Conservation (phyloP, 2,888 invertebrate species). For the Troilus luridus region DNA sequence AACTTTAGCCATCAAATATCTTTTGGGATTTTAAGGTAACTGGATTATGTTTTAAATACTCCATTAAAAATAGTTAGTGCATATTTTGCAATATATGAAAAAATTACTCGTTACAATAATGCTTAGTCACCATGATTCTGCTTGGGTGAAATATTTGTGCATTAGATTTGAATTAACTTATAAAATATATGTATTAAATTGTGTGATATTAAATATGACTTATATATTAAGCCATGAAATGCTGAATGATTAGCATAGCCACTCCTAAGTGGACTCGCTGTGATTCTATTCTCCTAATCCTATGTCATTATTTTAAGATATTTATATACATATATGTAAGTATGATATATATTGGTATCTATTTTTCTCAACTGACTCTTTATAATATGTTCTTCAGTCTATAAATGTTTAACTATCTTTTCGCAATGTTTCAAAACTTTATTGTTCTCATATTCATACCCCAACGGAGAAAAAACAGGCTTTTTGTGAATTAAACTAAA, state of each 20-base stretch:
- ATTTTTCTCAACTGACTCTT: too few relatives aligned
- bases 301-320: background rate
- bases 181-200: background rate
- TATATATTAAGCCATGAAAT: background rate
- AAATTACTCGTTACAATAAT: background rate
- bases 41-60: background rate
- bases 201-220: background rate
- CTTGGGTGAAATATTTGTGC: background rate
- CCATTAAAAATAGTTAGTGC: background rate
- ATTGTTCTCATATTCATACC: too few relatives aligned
- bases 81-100: background rate
- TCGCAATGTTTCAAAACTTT: too few relatives aligned
- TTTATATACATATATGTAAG: too few relatives aligned
- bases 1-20: background rate
- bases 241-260: background rate
- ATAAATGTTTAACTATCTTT: too few relatives aligned
- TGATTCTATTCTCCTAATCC: background rate
- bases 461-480: too few relatives aligned
- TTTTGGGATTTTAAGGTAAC: background rate
- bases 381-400: too few relatives aligned
- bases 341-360: too few relatives aligned
- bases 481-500: too few relatives aligned
- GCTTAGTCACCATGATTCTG: background rate
- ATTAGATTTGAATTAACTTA: background rate
- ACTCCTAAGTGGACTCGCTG: background rate